phyloP scores from a whole-genome alignment of 2,113 vertebrate species.

The Halichoeres trimaculatus region DNA sequence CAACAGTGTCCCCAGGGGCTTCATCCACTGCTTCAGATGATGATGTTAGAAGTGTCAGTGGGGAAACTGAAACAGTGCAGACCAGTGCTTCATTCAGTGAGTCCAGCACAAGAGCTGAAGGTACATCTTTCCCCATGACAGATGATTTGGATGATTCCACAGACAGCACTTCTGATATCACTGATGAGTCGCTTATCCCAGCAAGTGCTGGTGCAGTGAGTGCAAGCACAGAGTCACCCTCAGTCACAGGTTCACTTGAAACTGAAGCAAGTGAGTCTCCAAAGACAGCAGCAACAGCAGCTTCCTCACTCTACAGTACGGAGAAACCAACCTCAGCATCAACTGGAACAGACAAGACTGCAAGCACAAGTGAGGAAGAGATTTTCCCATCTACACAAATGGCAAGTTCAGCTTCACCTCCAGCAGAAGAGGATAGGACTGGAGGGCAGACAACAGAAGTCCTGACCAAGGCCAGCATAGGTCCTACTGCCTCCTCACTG shows the following conservation, averaged over 20 bases:
- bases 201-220: background rate
- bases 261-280: background rate
- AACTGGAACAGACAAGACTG: background rate
- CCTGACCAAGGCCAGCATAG: background rate
- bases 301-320: conserved; percentile 1
- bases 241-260: background rate
- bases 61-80: background rate
- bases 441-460: background rate
- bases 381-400: background rate
- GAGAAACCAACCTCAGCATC: background rate
- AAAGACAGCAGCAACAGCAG: background rate
- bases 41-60: background rate
- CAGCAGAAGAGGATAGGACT: background rate
- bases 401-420: background rate
- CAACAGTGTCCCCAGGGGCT: background rate
- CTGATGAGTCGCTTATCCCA: background rate
- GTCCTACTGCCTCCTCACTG: conserved; percentile 12
- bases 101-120: background rate
- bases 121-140: background rate
- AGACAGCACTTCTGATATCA: background rate
- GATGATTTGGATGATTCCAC: background rate
- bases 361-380: background rate
- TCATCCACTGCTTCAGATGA: background rate
- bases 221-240: background rate
- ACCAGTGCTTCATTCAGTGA: background rate